Base-by-base conservation (phyloP, 2,797 vertebrate genomes). In the Lepus oiostolus region DNA sequence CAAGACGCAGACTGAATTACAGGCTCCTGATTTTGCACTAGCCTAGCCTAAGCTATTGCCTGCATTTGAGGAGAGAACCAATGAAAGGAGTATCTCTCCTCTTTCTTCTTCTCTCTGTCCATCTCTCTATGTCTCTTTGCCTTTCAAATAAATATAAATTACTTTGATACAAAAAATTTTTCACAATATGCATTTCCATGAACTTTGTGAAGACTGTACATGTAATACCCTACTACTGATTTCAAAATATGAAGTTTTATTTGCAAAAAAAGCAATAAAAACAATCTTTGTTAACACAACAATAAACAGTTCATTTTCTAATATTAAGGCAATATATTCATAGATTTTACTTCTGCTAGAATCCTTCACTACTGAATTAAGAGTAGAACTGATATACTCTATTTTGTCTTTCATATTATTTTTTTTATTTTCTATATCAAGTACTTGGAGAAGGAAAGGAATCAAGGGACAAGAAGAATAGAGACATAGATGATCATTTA, bases 301-400 rank as follows among this genome's bases (percentile, higher is more conserved):
- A 7, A 52, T 62, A 88, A 92, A 82, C 42, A 47, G 47, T 30
- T 88, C 19, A 75, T 80, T 87, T 94, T 74, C 22, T 22, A 94
- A 85, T 54, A 72, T 63, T 52, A 94, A 93, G 63, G 42, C 11
- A 88, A n/a, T 58, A 28, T 38, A 58, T 62, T 80, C 17, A 79
- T n/a, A 70, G 10, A 72, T 88, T 88, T 90, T 42, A 90, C 5
- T 65, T 93, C 26, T 70, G 38, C 62, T 58, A 60, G 2, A 60
- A 91, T 82, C 84, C 12, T 80, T 83, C 52, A 88, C 89, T 91
- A 19, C 7, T 28, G 14, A 89, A 80, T 35, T 21, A 86, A 79
- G 32, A 90, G 81, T 3, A n/a, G n/a, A 91, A 47, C 7, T 47
- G 7, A 72, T 68, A 7, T 76, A 21, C 16, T 82, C 28, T 82